Conservation (phyloP, 2,113 vertebrate genomes). For the Empidonax alnorum region DNA sequence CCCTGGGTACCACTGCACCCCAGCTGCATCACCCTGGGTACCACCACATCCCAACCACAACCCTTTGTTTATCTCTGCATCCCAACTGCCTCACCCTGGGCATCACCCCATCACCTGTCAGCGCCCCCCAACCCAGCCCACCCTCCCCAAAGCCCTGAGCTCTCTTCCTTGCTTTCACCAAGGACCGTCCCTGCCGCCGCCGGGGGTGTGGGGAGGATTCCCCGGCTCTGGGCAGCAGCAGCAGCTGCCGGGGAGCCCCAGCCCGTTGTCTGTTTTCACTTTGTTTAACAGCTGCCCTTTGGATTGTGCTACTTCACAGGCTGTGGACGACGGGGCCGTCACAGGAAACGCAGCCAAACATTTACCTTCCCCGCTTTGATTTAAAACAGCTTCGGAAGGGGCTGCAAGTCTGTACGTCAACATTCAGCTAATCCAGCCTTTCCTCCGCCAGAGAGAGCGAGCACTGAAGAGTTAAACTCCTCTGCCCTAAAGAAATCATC, state of each 20-base stretch:
- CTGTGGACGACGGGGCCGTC: background rate
- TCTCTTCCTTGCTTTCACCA: background rate
- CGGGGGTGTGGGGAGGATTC: background rate
- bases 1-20: too few species aligned
- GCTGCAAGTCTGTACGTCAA: background rate
- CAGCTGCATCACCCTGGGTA: background rate
- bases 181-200: background rate
- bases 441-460: conserved; percentile 3
- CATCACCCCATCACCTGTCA: too few species aligned
- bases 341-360: background rate
- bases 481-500: conserved; percentile 6
- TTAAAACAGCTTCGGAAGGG: conserved; percentile 26
- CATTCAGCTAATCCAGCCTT: conserved; percentile 41
- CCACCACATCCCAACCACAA: background rate
- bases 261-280: conserved; percentile 52
- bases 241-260: conserved; percentile 3
- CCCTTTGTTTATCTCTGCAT: background rate
- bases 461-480: conserved; percentile 34
- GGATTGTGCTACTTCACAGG: conserved; percentile 28
- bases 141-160: background rate
- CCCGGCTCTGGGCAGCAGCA: background rate
- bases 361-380: conserved; percentile 43
- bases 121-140: accelerated
- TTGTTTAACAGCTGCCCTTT: conserved; percentile 66
- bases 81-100: background rate